Conservation (phyloP, 53 echinoderm and acorn worm genomes). For the Paracentrotus lividus region DNA sequence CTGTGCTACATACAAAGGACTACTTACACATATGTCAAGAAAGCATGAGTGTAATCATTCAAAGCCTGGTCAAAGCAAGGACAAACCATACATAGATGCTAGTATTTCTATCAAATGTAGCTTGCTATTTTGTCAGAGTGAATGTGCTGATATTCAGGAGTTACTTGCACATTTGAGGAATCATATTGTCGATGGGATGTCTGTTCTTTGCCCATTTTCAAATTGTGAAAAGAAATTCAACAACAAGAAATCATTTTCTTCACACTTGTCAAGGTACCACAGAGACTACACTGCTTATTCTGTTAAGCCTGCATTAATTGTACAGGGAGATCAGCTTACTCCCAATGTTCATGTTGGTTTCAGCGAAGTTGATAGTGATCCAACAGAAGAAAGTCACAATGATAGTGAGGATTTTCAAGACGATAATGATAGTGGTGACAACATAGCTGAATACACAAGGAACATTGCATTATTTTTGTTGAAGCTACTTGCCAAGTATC, state of each 20-base stretch:
- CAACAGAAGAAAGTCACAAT: not conserved
- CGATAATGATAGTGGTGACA: slow-evolving; percentile 19
- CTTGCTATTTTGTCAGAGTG: slow-evolving; percentile 42
- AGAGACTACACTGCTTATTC: slow-evolving; percentile 44
- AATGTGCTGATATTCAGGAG: slow-evolving; percentile 57
- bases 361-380: not conserved
- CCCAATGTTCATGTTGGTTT: slow-evolving; percentile 54
- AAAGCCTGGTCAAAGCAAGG: not conserved
- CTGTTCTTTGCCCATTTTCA: slow-evolving; percentile 53
- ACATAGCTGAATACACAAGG: slow-evolving; percentile 59
- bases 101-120: slow-evolving; percentile 42
- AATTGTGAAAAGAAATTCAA: slow-evolving; percentile 67
- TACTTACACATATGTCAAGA: slow-evolving; percentile 63
- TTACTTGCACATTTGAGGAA: slow-evolving; percentile 54
- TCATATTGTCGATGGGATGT: slow-evolving; percentile 56
- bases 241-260: slow-evolving; percentile 63
- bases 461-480: slow-evolving; percentile 62
- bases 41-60: slow-evolving; percentile 5
- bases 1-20: slow-evolving; percentile 55
- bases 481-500: slow-evolving; percentile 55
- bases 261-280: slow-evolving; percentile 67
- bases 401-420: slow-evolving; percentile 47
- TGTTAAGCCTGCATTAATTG: slow-evolving; percentile 54
- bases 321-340: slow-evolving; percentile 20
- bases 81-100: slow-evolving; percentile 52